Percentiles rank a stretch among this genome's conserved stretches.
Evolutionary conservation across 2,113 vertebrate species (phyloP).

Genomic region (Ctenomys sociabilis): DNA sequence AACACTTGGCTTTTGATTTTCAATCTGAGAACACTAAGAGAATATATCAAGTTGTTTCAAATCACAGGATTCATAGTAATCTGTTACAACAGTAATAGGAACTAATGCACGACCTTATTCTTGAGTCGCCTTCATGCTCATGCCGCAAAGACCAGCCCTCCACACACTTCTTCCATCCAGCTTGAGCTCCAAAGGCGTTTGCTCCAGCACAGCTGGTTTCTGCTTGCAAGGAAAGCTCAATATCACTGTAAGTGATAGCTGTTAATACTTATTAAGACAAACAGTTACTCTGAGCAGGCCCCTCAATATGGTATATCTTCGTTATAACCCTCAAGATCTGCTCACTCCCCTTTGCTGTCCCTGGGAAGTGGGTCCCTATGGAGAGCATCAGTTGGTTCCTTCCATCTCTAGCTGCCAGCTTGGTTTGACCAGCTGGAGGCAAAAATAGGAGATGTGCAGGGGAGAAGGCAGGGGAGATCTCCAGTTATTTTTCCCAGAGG

Average conservation of each 20-base stretch:
- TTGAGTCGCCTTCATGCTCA: background rate
- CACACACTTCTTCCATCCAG: background rate
- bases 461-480: background rate
- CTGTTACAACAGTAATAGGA: background rate
- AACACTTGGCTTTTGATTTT: background rate
- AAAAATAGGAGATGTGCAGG: background rate
- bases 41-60: too few relatives aligned
- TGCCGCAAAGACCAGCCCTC: background rate
- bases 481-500: background rate
- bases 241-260: background rate
- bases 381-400: background rate
- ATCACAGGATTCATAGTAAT: too few relatives aligned
- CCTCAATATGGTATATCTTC: background rate
- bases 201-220: background rate
- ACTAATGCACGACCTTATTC: background rate
- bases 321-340: background rate
- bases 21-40: too few relatives aligned
- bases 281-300: background rate
- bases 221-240: background rate
- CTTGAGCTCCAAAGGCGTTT: background rate
- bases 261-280: constrained; percentile 30
- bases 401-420: background rate
- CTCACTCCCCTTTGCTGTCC: background rate
- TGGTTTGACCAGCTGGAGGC: background rate
- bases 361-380: background rate